Evolutionary conservation across 2,888 invertebrate genomes (phyloP).

Genomic region (Aelia acuminata): DNA sequence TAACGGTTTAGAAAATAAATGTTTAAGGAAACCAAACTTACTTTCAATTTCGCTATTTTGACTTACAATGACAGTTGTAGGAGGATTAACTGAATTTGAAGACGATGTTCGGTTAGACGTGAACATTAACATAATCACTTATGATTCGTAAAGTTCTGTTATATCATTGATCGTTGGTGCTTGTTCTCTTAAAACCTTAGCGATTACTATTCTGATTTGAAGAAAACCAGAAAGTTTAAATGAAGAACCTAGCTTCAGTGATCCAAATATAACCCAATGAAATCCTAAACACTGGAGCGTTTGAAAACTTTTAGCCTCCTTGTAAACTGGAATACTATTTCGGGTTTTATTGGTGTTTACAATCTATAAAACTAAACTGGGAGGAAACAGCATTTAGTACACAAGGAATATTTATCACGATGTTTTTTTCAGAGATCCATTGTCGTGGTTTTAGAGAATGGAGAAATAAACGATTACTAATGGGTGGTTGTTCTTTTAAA

Average conservation of each 20-base stretch:
- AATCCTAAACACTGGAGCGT: conserved; percentile 2
- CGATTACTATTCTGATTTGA: neutral
- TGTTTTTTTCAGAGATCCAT: neutral
- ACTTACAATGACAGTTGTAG: too few relatives aligned
- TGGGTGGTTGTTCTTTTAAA: neutral
- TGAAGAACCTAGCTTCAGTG: neutral
- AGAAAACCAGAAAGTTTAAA: neutral
- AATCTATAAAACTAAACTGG: neutral
- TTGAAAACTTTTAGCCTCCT: conserved; percentile 21
- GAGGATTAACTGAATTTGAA: too few relatives aligned
- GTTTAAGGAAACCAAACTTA: too few relatives aligned
- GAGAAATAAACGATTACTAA: neutral
- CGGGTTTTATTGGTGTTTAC: neutral
- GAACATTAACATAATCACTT: neutral
- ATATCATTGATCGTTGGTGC: neutral
- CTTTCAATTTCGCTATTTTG: too few relatives aligned
- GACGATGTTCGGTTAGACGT: too few relatives aligned
- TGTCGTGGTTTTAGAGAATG: neutral
- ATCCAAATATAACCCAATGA: neutral
- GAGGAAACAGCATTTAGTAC: neutral
- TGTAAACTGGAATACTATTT: conserved; percentile 7
- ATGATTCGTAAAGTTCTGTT: neutral
- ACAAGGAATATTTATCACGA: neutral
- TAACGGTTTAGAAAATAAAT: too few relatives aligned
- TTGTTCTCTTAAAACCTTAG: neutral